phyloP scores from a whole-genome alignment of 2,888 invertebrate species.

The Epinotia ramella region DNA sequence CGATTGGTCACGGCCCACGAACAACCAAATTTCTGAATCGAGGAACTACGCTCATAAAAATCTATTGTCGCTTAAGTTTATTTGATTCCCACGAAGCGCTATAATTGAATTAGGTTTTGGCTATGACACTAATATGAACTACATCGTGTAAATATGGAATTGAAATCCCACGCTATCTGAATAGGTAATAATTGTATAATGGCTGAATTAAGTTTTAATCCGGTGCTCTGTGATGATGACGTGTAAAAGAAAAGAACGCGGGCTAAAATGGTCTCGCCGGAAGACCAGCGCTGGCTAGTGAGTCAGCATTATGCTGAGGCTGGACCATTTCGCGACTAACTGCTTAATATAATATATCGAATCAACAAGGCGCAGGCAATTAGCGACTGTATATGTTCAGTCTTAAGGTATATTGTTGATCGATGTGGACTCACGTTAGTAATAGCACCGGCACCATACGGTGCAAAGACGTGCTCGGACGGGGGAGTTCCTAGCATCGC shows the following conservation, averaged over 20 bases:
- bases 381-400: not conserved
- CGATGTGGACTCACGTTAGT: slow-evolving; percentile 83
- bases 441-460: slow-evolving; percentile 88
- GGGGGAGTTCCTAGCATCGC: slow-evolving; percentile 87
- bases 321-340: too few species aligned
- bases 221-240: not conserved
- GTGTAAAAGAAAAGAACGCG: too few species aligned
- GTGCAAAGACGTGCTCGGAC: slow-evolving; percentile 85
- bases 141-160: slow-evolving; percentile 9
- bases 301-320: too few species aligned
- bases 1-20: slow-evolving; percentile 66
- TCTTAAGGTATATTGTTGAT: not conserved
- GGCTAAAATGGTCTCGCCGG: too few species aligned
- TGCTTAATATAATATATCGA: too few species aligned
- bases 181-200: not conserved
- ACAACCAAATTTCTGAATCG: slow-evolving; percentile 65
- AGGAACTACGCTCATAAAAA: slow-evolving; percentile 71
- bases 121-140: slow-evolving; percentile 12
- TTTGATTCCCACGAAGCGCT: slow-evolving; percentile 62
- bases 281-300: too few species aligned
- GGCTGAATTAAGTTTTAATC: not conserved
- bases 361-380: too few species aligned
- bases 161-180: slow-evolving; percentile 28
- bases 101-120: slow-evolving; percentile 41
- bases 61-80: slow-evolving; percentile 63